phyloP scores from a whole-genome alignment of 1,140 invertebrate genomes.

The Copidosoma floridanum region DNA sequence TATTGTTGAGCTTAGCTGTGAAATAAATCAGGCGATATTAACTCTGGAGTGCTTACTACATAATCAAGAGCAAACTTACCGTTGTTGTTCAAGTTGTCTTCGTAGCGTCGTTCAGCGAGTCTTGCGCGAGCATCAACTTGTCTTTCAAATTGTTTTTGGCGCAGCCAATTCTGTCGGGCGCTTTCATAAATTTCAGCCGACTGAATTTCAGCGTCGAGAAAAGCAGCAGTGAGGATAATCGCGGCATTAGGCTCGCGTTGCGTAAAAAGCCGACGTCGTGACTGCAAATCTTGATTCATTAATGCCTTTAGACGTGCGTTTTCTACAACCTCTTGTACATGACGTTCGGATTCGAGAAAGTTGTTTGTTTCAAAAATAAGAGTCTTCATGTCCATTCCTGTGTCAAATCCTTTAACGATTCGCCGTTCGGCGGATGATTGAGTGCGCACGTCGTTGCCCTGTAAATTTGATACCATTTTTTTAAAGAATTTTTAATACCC shows the following conservation, averaged over 20 bases:
- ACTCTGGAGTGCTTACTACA: too few species aligned
- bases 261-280: slow-evolving; percentile 41
- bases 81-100: too few species aligned
- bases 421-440: slow-evolving; percentile 52
- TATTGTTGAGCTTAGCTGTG: slow-evolving; percentile 25
- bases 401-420: slow-evolving; percentile 39
- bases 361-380: slow-evolving; percentile 42
- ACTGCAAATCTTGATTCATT: slow-evolving; percentile 28
- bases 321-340: slow-evolving; percentile 42
- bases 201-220: slow-evolving; percentile 46
- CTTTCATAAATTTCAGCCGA: slow-evolving; percentile 33
- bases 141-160: slow-evolving; percentile 22
- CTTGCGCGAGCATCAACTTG: too few species aligned
- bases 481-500: too few species aligned
- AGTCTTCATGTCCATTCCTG: slow-evolving; percentile 27
- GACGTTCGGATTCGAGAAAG: slow-evolving; percentile 46
- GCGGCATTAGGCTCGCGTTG: slow-evolving; percentile 40
- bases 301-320: slow-evolving; percentile 39
- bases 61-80: too few species aligned
- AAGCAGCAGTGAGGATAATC: slow-evolving; percentile 44
- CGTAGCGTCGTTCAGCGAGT: too few species aligned
- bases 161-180: slow-evolving; percentile 27
- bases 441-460: slow-evolving; percentile 36
- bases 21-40: too few species aligned
- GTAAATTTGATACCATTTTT: too few species aligned